A percentile compares a stretch with the other conserved stretches of the same genome.
Conservation (phyloP, 1,140 invertebrate species). For the Euura lappo region DNA sequence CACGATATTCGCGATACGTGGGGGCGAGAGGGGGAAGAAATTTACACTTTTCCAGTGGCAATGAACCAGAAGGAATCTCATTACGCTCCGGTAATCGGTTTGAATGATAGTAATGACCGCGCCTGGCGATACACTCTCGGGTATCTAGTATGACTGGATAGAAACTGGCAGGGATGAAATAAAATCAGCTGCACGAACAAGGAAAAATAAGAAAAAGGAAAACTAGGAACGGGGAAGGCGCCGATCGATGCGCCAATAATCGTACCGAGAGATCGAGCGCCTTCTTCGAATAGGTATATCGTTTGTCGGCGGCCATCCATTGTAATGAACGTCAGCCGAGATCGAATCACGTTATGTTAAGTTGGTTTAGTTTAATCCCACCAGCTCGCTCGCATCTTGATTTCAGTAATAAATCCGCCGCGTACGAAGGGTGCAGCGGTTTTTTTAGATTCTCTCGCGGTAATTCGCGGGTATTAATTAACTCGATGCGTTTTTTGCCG, state of each 20-base stretch:
- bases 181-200: too few species aligned
- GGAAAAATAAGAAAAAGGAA: neutral
- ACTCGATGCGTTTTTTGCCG: too few species aligned
- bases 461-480: too few species aligned
- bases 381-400: neutral
- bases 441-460: too few species aligned
- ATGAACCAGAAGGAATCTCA: constrained; percentile 28
- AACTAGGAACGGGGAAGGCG: neutral
- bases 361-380: constrained; percentile 3
- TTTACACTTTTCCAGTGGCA: constrained; percentile 17
- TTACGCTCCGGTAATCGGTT: constrained; percentile 31
- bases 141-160: too few species aligned
- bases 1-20: constrained; percentile 15
- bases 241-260: neutral
- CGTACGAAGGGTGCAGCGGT: too few species aligned
- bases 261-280: neutral
- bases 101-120: constrained; percentile 37
- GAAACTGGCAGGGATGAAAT: too few species aligned
- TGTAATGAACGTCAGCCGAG: constrained; percentile 1
- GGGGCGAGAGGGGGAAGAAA: constrained; percentile 3
- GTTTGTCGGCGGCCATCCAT: constrained; percentile 4
- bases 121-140: too few species aligned
- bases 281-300: constrained; percentile 1
- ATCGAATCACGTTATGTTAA: constrained; percentile 7
- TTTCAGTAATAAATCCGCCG: too few species aligned